Base-by-base conservation (phyloP, 2,113 vertebrate genomes). In the Rhadina sibilatrix region DNA sequence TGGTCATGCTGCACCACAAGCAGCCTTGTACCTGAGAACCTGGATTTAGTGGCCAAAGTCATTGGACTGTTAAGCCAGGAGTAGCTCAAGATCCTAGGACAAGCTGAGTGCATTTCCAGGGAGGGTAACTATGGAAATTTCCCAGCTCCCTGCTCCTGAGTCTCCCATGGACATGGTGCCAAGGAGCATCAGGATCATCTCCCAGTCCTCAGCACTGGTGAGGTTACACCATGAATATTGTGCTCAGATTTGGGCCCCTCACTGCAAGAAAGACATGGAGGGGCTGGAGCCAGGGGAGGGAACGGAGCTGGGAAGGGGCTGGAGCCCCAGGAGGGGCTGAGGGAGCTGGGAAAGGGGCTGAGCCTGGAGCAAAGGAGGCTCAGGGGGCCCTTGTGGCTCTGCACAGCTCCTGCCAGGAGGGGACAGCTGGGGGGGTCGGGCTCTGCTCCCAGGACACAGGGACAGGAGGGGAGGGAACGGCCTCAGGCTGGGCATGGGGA, bases 381-480 rank as follows among this genome's bases (percentile, higher is more conserved):
- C 68, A 57, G 60, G 37, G 40, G 31, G 18, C 1, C 33, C 52
- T 10, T 44, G 8, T 81, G 18, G 23, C 68, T 65, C 65, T 87
- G 44, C 44, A 71, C 68, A 74, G 1, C 3, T 52, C 68, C 37
- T 89, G 77, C 1, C 52, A 89, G 68, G 60, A 81, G 60, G 12
- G 56, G 40, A 47, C 50, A 88, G 49, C 35, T 0, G 0, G 47
- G 23, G 42, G 42, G 8, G 6, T 50, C 0, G 0, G 66, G 68
- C 27, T 81, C 4, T 89, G 50, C 44, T 57, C 3, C 12, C 59
- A 57, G 16, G 27, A 42, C 6, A 50, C 77, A 40, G 31, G 49
- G 85, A 66, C 22, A 46, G 57, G 47, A 83, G 16, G 1, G 53
- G 38, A 57, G 24, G 27, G 23, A 66, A 59, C 0, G 0, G 60